Conservation (phyloP, 2,113 vertebrate species). For the Pygoscelis adeliae region DNA sequence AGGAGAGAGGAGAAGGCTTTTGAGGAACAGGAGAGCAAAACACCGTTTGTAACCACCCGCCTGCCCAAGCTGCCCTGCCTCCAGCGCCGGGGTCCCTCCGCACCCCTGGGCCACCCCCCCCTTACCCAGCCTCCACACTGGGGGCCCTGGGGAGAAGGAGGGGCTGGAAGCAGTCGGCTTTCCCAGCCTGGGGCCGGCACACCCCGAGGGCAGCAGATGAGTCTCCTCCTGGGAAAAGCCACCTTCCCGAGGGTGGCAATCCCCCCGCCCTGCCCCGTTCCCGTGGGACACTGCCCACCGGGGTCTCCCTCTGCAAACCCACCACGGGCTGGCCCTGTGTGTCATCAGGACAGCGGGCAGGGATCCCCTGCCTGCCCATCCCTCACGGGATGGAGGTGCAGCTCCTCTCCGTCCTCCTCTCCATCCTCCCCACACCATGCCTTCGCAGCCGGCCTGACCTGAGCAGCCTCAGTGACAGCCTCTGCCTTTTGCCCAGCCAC, state of each 20-base stretch:
- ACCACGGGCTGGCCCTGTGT: rapidly evolving
- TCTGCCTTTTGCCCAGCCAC: background rate
- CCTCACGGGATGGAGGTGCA: rapidly evolving
- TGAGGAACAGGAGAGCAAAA: background rate
- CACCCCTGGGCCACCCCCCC: background rate
- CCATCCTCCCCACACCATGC: rapidly evolving
- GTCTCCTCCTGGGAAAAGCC: background rate
- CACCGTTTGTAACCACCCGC: rapidly evolving
- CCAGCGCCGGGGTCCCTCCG: rapidly evolving
- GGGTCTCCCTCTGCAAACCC: background rate
- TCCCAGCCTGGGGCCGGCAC: background rate
- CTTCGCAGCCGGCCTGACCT: rapidly evolving
- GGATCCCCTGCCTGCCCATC: background rate
- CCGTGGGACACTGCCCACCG: rapidly evolving
- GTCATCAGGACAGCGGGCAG: background rate
- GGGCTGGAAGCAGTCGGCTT: background rate
- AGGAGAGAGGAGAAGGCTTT: background rate
- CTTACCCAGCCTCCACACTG: background rate
- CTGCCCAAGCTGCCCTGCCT: background rate
- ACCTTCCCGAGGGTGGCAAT: background rate
- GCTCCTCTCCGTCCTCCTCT: background rate
- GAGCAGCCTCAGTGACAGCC: background rate
- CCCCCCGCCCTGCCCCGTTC: rapidly evolving
- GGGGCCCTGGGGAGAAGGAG: background rate
- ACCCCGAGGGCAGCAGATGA: rapidly evolving